phyloP scores from a whole-genome alignment of 2,113 vertebrate genomes.

The human region GRCh38 chrX:68948001-68948500 shows the following conservation, averaged over 20 bases:
- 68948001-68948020: constrained; percentile 81
- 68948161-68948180: constrained; percentile 81
- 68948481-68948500: neutral
- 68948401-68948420: neutral
- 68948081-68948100: constrained; percentile 60
- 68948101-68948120: constrained; percentile 75
- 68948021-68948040: constrained; percentile 74
- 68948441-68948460: constrained; percentile 18
- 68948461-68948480: neutral
- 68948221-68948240: constrained; percentile 62
- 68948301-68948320: constrained; percentile 58
- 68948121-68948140: constrained; percentile 78
- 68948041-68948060: constrained; percentile 68
- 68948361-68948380: constrained; percentile 54
- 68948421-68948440: neutral
- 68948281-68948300: constrained; percentile 70
- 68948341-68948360: constrained; percentile 69
- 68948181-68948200: constrained; percentile 83
- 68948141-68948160: constrained; percentile 86
- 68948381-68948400: constrained; percentile 63
- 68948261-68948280: constrained; percentile 75
- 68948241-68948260: constrained; percentile 70
- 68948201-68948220: constrained; percentile 77
- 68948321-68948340: constrained; percentile 54
- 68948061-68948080: constrained; percentile 66